A percentile compares a stretch with the other conserved stretches of the same genome.
phyloP scores from a whole-genome alignment of 2,797 vertebrate species.

The Catamblyrhynchus diadema region DNA sequence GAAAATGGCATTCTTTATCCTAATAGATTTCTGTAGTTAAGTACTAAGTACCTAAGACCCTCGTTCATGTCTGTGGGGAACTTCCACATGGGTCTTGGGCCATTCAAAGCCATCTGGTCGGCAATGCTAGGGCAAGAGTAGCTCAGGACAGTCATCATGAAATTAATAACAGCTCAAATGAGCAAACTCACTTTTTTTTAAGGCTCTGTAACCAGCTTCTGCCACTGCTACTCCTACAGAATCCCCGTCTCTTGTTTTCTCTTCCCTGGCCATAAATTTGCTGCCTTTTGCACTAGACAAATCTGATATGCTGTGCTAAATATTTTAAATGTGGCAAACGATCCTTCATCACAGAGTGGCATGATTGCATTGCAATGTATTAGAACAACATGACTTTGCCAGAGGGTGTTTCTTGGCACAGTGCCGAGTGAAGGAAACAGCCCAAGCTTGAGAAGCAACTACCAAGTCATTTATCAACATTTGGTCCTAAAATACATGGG shows the following conservation, averaged over 20 bases:
- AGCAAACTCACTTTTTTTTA: background rate
- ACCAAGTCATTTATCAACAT: constrained; percentile 26
- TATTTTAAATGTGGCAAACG: constrained; percentile 21
- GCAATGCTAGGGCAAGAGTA: background rate
- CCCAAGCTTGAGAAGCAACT: background rate
- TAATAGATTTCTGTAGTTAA: background rate
- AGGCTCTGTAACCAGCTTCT: background rate
- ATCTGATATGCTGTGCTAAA: constrained; percentile 19
- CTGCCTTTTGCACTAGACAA: constrained; percentile 25
- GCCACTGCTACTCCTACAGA: background rate
- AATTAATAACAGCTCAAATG: background rate
- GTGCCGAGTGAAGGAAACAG: background rate
- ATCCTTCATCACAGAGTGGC: constrained; percentile 7
- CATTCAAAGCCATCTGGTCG: background rate
- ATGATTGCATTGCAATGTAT: constrained; percentile 36
- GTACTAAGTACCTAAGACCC: background rate
- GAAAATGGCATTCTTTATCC: background rate
- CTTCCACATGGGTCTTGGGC: background rate
- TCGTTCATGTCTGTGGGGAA: background rate
- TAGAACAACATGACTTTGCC: constrained; percentile 53
- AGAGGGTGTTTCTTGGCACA: constrained; percentile 20
- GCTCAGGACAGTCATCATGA: background rate
- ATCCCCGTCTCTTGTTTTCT: background rate
- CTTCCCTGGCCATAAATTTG: background rate
- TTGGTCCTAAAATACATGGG: background rate